Evolutionary conservation across 2,113 vertebrate species (phyloP).

Genomic region (Scolopax mira): DNA sequence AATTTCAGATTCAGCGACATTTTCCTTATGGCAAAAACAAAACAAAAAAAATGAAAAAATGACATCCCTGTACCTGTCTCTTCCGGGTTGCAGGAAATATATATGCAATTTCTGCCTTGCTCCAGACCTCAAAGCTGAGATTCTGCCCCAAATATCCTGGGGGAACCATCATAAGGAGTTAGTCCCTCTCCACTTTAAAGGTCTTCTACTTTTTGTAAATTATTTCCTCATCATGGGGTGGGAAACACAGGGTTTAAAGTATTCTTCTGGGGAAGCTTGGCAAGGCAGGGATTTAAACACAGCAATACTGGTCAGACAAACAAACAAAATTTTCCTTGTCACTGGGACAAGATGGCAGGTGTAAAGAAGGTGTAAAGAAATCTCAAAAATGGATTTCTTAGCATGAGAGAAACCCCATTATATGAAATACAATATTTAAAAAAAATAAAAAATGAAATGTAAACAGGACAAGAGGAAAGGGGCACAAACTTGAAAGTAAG

Average conservation of each 20-base stretch:
- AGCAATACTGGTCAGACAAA: not conserved
- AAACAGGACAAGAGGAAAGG: not conserved
- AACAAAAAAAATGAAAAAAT: not conserved
- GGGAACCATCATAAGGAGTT: not conserved
- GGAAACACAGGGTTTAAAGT: not conserved
- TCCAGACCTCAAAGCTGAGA: not conserved
- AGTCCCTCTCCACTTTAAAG: not conserved
- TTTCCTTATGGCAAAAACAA: not conserved
- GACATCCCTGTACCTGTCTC: not conserved
- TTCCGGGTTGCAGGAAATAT: not conserved
- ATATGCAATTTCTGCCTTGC: not conserved
- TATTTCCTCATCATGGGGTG: not conserved
- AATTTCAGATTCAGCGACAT: not conserved
- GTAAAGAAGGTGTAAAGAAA: not conserved
- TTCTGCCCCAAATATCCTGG: not conserved
- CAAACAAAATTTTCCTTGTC: not conserved
- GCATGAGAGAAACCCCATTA: not conserved
- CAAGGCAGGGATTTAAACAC: not conserved
- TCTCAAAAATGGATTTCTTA: not conserved
- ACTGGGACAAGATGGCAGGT: not conserved
- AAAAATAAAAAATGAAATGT: too few relatives aligned
- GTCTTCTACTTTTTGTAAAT: not conserved
- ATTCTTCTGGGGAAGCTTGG: not conserved
- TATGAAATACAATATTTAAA: not conserved
- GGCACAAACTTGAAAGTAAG: too few relatives aligned